A percentile compares a stretch with the other conserved stretches of the same genome.
phyloP scores from a whole-genome alignment of 2,888 invertebrate species.

The Spilosoma lubricipeda region DNA sequence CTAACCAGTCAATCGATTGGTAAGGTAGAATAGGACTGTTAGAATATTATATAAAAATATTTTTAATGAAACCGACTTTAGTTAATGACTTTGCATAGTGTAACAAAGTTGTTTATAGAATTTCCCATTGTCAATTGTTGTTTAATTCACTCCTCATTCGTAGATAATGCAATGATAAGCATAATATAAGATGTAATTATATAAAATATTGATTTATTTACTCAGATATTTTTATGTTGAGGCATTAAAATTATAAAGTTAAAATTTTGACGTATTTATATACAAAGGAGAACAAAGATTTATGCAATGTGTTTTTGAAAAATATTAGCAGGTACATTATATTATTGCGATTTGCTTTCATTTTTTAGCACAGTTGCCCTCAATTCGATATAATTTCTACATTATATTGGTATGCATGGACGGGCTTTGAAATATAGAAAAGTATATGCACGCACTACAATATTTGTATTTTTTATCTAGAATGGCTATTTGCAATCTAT shows the following conservation, averaged over 20 bases:
- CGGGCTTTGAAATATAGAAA: slow-evolving; percentile 6
- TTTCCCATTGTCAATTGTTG: not conserved
- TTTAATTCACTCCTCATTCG: not conserved
- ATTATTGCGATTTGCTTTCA: not conserved
- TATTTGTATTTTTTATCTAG: not conserved
- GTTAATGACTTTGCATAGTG: not conserved
- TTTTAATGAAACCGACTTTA: not conserved
- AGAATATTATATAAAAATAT: too few relatives aligned
- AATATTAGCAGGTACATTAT: slow-evolving; percentile 3
- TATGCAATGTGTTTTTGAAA: not conserved
- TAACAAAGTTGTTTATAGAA: not conserved
- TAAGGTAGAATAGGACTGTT: too few relatives aligned
- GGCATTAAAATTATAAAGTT: not conserved
- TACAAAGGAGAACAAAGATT: not conserved
- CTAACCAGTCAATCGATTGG: too few relatives aligned
- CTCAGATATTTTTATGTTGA: not conserved
- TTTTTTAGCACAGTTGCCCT: not conserved
- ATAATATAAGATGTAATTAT: not conserved
- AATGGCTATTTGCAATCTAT: not conserved
- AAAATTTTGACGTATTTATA: not conserved
- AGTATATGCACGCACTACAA: not conserved
- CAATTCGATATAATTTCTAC: not conserved
- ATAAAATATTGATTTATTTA: not conserved
- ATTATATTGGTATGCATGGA: slow-evolving; percentile 10
- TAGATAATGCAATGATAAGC: not conserved